Evolutionary conservation across 1,140 invertebrate species (phyloP).

Genomic region (Cepaea nemoralis): DNA sequence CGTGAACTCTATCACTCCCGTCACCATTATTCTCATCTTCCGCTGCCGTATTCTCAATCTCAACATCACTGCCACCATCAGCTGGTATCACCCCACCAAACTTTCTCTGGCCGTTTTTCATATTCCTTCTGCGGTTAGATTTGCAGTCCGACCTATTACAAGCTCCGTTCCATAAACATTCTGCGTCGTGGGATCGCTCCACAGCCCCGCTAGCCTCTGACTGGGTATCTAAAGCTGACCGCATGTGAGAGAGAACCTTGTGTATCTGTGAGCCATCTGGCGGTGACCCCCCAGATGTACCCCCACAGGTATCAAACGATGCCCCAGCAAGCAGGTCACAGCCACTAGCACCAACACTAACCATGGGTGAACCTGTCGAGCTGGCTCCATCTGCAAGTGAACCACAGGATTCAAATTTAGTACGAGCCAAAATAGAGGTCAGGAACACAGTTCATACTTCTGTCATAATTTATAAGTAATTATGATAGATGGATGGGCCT

Average conservation of each 20-base stretch:
- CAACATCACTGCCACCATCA: background rate
- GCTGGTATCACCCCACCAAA: background rate
- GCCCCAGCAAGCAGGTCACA: background rate
- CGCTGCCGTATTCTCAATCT: background rate
- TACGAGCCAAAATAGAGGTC: too few relatives aligned
- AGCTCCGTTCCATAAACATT: constrained; percentile 36
- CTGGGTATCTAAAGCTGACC: constrained; percentile 19
- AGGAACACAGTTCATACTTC: too few relatives aligned
- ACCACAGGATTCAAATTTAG: background rate
- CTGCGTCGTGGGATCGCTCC: constrained; percentile 26
- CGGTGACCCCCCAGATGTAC: background rate
- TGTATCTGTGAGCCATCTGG: background rate
- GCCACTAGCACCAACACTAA: background rate
- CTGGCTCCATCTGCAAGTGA: constrained; percentile 1
- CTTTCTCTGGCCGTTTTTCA: constrained; percentile 31
- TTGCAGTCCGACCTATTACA: constrained; percentile 40
- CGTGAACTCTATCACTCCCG: background rate
- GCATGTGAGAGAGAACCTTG: background rate
- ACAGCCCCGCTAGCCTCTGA: constrained; percentile 25
- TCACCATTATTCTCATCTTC: background rate
- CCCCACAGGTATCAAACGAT: constrained; percentile 14
- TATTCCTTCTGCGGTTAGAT: constrained; percentile 32
- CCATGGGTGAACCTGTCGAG: background rate
- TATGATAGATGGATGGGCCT: too few relatives aligned
- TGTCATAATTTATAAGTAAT: too few relatives aligned